Base-by-base conservation (phyloP, 2,113 vertebrate species). In the Cryptotis parvus region DNA sequence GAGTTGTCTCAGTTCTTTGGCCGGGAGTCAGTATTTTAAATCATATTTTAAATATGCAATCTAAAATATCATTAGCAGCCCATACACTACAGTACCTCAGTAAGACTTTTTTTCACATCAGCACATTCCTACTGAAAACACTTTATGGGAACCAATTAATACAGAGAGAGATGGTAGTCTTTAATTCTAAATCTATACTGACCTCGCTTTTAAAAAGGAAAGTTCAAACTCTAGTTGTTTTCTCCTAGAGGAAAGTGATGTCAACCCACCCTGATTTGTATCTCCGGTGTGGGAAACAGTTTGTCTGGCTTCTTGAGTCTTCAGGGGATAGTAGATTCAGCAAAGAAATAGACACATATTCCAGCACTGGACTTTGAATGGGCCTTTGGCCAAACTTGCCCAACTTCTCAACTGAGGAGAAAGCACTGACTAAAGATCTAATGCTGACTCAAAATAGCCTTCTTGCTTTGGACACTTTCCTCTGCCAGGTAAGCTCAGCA, bases 341-440 rank as follows among this genome's bases (percentile, higher is more conserved):
- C 92, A 70, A 83, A 94, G 69, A 93, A 94, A 88, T 65, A 90
- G 78, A 92, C 37, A n/a, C 27, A 29, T 94, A 90, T 88, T 94
- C 93, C 94, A 96, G 93, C 94, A 80, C 86, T 94, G 88, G 93
- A 94, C 92, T 96, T 93, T 69, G 68, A 94, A 88, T 89, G 86
- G 95, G 94, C 83, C 77, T 84, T 90, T 91, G 95, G 93, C 95
- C 96, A 96, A 92, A 96, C 93, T 94, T 95, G 93, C 93, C 95
- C 91, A 94, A 37, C 88, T 94, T 95, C 95, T 96, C 61, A 76
- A 85, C 85, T 80, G 79, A 88, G n/a, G 82, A 93, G 75, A 95
- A 84, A 95, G 73, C 61, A 85, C 33, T 90, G 92, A 96, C 85
- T 79, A 90, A 90, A 74, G 83, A 33, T n/a, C 92, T 82, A 84